Percentiles rank a stretch among this genome's conserved stretches.
Evolutionary conservation across 2,797 vertebrate genomes (phyloP).

Genomic region (Spinus pinus): DNA sequence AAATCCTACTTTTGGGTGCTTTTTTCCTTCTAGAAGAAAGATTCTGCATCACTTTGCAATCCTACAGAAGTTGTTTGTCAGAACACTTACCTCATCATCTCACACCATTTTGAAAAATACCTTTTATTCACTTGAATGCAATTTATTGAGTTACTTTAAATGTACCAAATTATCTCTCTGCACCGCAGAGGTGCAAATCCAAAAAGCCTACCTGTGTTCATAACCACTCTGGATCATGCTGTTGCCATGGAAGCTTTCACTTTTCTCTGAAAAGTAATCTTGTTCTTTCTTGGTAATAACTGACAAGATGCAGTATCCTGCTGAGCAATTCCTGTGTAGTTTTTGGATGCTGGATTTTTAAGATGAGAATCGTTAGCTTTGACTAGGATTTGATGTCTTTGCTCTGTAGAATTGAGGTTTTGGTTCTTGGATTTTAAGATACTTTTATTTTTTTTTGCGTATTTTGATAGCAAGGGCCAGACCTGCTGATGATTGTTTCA

Average conservation of each 20-base stretch:
- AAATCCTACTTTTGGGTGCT: background rate
- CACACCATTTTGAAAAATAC: background rate
- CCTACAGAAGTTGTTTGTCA: background rate
- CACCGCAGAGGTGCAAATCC: background rate
- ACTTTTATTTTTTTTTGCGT: background rate
- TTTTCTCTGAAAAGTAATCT: background rate
- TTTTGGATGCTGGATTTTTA: background rate
- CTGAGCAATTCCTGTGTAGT: background rate
- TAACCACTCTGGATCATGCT: background rate
- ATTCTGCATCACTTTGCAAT: background rate
- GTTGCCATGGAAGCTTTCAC: conserved; percentile 42
- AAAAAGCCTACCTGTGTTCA: background rate
- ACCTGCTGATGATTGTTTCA: background rate
- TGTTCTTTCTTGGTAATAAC: background rate
- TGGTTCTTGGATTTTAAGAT: background rate
- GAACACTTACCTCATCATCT: background rate
- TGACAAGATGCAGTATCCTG: background rate
- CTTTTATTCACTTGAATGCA: conserved; percentile 5
- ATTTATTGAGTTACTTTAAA: background rate
- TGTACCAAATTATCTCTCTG: background rate
- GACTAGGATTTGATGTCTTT: background rate
- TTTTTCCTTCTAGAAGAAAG: background rate
- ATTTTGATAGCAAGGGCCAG: background rate
- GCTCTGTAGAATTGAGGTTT: background rate
- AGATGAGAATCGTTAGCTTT: background rate